Percentiles rank a stretch among this genome's conserved stretches.
Evolutionary conservation across 92 coral and sea anemone genomes (phyloP).

Genomic region (Palythoa grandis): DNA sequence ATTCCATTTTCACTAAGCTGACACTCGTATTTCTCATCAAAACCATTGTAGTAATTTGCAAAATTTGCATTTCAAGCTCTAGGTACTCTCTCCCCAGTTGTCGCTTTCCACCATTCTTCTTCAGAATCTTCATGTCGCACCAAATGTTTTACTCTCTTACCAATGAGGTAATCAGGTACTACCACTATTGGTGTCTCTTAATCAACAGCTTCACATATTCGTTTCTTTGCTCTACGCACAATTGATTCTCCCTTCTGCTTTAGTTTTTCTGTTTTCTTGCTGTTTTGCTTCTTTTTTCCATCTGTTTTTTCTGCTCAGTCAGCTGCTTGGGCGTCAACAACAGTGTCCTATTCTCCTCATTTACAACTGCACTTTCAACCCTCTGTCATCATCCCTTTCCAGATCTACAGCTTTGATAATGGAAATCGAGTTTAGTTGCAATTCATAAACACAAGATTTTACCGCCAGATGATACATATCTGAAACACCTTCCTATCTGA

Average conservation of each 20-base stretch:
- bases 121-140: neutral
- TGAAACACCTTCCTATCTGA: constrained; percentile 6
- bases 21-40: constrained; percentile 1
- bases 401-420: no score
- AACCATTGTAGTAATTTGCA: neutral
- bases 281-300: neutral
- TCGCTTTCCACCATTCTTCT: constrained; percentile 29
- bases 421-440: neutral
- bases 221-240: neutral
- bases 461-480: neutral
- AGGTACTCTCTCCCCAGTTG: neutral
- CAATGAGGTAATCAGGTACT: neutral
- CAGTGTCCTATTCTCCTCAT: no score
- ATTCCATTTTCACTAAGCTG: neutral
- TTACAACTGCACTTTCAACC: no score
- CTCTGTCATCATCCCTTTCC: neutral
- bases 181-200: neutral
- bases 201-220: neutral
- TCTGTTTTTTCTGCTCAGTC: neutral
- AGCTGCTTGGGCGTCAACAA: neutral
- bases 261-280: neutral
- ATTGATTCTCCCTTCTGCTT: neutral
- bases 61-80: neutral
- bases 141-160: neutral
- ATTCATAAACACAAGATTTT: neutral